A percentile compares a stretch with the other conserved stretches of the same genome.
Conservation (phyloP, 1,140 invertebrate species). For the Drosophila mojavensis region DNA sequence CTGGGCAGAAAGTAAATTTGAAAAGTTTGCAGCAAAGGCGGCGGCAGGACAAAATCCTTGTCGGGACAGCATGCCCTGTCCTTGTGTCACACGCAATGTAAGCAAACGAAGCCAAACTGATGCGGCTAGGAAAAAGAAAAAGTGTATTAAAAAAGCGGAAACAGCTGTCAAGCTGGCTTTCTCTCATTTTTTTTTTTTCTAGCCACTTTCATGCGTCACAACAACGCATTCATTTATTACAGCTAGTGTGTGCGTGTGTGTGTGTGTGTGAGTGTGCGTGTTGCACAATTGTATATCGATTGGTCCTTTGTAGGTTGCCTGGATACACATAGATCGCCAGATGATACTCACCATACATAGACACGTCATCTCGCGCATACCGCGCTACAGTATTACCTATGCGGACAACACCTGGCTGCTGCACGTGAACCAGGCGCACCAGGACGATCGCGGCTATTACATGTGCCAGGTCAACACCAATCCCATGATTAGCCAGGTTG, state of each 20-base stretch:
- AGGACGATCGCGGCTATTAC: conserved; percentile 95
- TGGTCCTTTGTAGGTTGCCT: conserved; percentile 89
- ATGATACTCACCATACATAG: conserved; percentile 96
- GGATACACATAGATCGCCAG: conserved; percentile 97
- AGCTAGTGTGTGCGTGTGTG: conserved; percentile 14
- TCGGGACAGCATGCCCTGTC: conserved; percentile 33
- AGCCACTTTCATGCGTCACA: conserved; percentile 54
- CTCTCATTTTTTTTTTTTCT: conserved; percentile 8
- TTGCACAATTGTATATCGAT: conserved; percentile 42
- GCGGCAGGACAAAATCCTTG: conserved; percentile 60
- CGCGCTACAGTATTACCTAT: conserved; percentile 94
- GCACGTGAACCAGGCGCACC: conserved; percentile 93
- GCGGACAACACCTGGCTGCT: conserved; percentile 96
- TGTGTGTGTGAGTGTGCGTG: conserved; percentile 1
- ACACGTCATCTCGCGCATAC: conserved; percentile 94
- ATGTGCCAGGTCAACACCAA: conserved; percentile 98
- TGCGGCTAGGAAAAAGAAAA: conserved; percentile 44
- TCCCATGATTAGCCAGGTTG: conserved; percentile 97
- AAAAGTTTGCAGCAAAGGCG: conserved; percentile 68
- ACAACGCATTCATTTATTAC: conserved; percentile 77
- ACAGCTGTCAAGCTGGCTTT: conserved; percentile 72
- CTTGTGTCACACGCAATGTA: conserved; percentile 63
- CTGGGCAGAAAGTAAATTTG: conserved; percentile 67
- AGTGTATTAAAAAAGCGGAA: conserved; percentile 82
- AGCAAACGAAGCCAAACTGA: conserved; percentile 54